Base-by-base conservation (phyloP, 2,888 invertebrate species). In the Phorcus lineatus region DNA sequence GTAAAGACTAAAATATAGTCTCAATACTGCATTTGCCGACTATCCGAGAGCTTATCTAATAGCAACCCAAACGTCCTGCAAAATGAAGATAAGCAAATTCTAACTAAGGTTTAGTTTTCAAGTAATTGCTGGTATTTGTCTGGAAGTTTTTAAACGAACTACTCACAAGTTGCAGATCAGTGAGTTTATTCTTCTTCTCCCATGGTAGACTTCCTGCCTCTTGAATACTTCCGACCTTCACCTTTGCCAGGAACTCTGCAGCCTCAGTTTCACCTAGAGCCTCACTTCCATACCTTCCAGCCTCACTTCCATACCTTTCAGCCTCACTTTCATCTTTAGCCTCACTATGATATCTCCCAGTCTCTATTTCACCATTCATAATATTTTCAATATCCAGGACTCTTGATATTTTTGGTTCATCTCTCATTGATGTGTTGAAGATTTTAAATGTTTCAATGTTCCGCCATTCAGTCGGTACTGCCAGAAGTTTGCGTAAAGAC, bases 131-230 rank as follows among this genome's bases (percentile, higher is more conserved):
- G n/a, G n/a, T n/a, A n/a, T n/a, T n/a, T n/a, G n/a, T n/a, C n/a
- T n/a, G n/a, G n/a, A n/a, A n/a, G n/a, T n/a, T n/a, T n/a, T n/a
- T n/a, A n/a, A n/a, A n/a, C n/a, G n/a, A n/a, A n/a, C n/a, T n/a
- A n/a, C 47, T 66, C 66, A 85, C 86, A 82, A 83, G 79, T 74
- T 85, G 83, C 57, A 84, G 28, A 13, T 82, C 74, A 31, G 75
- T 47, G 0, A 74, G 36, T 16, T 16, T 11, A 22, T 79, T 74
- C 53, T 55, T 74, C 28, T 57, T 78, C 81, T 87, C 86, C 86
- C 87, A 88, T 77, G 85, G 85, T 11, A 86, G 82, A 53, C 57
- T 78, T 77, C 79, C 82, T 24, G 77, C 47, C 47, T 74, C 16
- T 24, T 16, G n/a, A 57, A 11, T 11, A 66, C 13, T 2, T 22